Evolutionary conservation across 2,113 vertebrate genomes (phyloP).

Genomic region (Sclerurus mexicanus): DNA sequence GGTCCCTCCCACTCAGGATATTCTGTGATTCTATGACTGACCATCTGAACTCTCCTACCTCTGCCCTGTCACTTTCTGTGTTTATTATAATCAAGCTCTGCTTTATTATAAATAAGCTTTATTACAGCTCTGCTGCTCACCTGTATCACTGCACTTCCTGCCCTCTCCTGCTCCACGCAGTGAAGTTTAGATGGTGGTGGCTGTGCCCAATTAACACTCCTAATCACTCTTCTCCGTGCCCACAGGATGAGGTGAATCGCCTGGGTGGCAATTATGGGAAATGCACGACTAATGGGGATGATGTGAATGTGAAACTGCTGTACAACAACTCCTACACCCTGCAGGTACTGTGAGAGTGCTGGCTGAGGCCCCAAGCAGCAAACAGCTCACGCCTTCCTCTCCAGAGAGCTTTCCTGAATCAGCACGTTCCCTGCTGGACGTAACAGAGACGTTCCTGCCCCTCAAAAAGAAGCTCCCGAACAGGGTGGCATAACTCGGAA

Average conservation of each 20-base stretch:
- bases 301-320: conserved; percentile 31
- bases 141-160: fast-evolving
- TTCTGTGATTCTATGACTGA: neutral
- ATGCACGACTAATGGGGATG: neutral
- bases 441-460: neutral
- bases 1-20: neutral
- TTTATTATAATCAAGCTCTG: neutral
- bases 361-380: neutral
- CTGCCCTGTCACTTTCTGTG: neutral
- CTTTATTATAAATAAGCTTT: too few species aligned
- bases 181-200: neutral
- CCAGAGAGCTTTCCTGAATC: neutral
- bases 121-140: neutral
- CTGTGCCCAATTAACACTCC: neutral
- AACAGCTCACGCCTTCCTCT: neutral
- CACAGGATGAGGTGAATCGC: conserved; percentile 65
- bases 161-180: neutral
- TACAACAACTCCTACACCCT: conserved; percentile 66
- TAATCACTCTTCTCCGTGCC: neutral
- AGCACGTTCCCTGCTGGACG: neutral
- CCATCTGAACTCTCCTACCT: neutral
- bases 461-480: neutral
- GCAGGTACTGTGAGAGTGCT: conserved; percentile 42
- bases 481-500: too few species aligned
- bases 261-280: conserved; percentile 54